These are phyloP conservation scores for Eupithecia centaureata DNA, from an alignment of 2,888 invertebrate species.

Conservation along the genomic window DNA sequence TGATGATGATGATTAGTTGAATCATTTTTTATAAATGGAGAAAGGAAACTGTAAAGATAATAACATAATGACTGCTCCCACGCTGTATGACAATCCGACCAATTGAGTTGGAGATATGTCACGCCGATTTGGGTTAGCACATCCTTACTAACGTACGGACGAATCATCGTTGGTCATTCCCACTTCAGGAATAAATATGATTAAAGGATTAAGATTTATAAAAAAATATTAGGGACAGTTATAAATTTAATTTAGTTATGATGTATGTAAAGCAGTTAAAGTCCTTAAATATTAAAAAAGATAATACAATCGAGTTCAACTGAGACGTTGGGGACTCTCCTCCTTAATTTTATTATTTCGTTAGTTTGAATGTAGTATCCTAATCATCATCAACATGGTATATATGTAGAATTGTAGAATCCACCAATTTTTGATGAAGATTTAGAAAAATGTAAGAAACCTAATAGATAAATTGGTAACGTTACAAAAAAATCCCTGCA, in stretches of 20 bases:
- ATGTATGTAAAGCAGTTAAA: too few relatives aligned
- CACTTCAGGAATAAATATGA: not conserved
- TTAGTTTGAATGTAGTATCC: too few relatives aligned
- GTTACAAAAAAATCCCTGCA: not conserved
- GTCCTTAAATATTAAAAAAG: too few relatives aligned
- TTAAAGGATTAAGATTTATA: not conserved
- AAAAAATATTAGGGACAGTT: too few relatives aligned
- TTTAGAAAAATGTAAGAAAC: not conserved
- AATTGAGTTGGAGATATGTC: conserved; percentile 24
- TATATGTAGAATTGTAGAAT: too few relatives aligned
- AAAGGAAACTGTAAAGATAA: conserved; percentile 30
- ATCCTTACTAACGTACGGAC: conserved; percentile 28
- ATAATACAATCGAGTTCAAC: too few relatives aligned
- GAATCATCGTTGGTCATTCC: not conserved
- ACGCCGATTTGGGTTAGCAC: conserved; percentile 37
- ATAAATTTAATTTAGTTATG: too few relatives aligned
- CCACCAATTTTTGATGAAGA: too few relatives aligned
- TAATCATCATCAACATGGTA: too few relatives aligned
- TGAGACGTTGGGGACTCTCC: too few relatives aligned
- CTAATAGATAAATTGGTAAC: not conserved
- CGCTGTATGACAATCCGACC: conserved; percentile 21
- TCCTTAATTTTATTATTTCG: too few relatives aligned
- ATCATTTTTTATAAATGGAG: conserved; percentile 33
- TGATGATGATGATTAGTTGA: conserved; percentile 7
- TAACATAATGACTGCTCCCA: conserved; percentile 32